Conservation (phyloP, 2,797 vertebrate genomes). For the Urocyon cinereoargenteus region DNA sequence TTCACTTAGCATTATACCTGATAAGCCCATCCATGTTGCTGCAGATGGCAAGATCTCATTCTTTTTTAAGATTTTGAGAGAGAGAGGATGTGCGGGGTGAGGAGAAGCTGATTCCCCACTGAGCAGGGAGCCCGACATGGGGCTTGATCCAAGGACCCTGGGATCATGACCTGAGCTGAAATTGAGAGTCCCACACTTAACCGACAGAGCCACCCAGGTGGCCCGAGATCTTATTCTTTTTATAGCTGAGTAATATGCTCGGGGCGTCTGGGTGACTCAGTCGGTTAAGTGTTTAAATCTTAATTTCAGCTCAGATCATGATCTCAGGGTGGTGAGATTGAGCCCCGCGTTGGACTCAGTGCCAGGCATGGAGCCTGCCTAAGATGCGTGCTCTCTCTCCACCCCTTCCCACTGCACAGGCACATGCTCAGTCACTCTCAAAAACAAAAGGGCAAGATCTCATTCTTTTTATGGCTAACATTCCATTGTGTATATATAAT, state of each 20-base stretch:
- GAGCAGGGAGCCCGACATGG: background rate
- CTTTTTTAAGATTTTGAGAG: background rate
- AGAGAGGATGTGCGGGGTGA: background rate
- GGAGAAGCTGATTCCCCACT: background rate
- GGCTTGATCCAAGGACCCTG: background rate
- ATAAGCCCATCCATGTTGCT: background rate
- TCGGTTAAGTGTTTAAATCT: background rate
- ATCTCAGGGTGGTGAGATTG: background rate
- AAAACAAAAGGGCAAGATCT: background rate
- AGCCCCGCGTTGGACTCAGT: background rate
- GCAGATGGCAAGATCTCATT: background rate
- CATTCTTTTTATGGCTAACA: background rate
- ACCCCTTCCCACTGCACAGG: too few relatives aligned
- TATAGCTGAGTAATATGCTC: background rate
- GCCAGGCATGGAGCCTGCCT: too few relatives aligned
- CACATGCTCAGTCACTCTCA: accelerated
- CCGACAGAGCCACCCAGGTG: background rate
- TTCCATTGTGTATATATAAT: background rate
- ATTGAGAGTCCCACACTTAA: background rate
- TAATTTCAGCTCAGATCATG: background rate
- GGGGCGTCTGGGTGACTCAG: background rate
- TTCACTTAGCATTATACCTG: too few relatives aligned
- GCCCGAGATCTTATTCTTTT: background rate
- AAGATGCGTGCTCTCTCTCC: background rate
- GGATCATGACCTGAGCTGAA: background rate